Percentiles rank a stretch among this genome's conserved stretches.
phyloP scores from a whole-genome alignment of 1,140 invertebrate species.

The Tetramorium parvispinum region DNA sequence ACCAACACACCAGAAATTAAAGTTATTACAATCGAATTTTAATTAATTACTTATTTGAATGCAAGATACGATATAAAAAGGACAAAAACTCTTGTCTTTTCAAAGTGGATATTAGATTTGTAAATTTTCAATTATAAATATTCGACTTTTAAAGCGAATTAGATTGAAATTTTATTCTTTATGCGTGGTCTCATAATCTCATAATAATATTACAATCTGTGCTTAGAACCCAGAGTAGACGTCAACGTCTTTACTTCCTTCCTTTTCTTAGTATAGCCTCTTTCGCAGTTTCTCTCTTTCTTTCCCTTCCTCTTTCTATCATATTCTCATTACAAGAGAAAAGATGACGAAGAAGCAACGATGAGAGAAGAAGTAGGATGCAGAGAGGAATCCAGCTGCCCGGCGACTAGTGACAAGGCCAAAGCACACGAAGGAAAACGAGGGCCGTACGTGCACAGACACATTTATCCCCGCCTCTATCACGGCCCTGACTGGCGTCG shows the following conservation, averaged over 20 bases:
- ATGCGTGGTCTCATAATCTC: neutral
- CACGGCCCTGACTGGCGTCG: conserved; percentile 49
- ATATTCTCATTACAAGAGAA: neutral
- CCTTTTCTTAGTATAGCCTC: neutral
- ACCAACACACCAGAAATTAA: too few relatives aligned
- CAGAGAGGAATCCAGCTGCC: conserved; percentile 39
- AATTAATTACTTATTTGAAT: too few relatives aligned
- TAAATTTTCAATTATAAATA: neutral
- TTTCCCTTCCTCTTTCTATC: neutral
- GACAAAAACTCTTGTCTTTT: too few relatives aligned
- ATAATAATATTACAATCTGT: neutral
- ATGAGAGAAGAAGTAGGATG: conserved; percentile 21
- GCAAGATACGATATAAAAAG: too few relatives aligned
- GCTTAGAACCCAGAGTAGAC: neutral
- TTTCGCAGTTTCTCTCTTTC: neutral
- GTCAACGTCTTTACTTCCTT: neutral
- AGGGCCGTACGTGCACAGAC: conserved; percentile 33
- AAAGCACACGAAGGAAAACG: conserved; percentile 48
- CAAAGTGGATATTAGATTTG: too few relatives aligned
- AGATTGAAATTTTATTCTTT: neutral
- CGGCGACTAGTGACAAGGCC: conserved; percentile 55
- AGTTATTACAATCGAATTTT: too few relatives aligned
- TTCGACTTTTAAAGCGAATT: neutral
- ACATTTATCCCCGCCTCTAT: conserved; percentile 58
- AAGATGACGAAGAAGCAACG: neutral